Evolutionary conservation across 1,140 invertebrate genomes (phyloP), one percentile per base, ranked within the genome.

Genomic region (Zaprionus camerounensis): DNA sequence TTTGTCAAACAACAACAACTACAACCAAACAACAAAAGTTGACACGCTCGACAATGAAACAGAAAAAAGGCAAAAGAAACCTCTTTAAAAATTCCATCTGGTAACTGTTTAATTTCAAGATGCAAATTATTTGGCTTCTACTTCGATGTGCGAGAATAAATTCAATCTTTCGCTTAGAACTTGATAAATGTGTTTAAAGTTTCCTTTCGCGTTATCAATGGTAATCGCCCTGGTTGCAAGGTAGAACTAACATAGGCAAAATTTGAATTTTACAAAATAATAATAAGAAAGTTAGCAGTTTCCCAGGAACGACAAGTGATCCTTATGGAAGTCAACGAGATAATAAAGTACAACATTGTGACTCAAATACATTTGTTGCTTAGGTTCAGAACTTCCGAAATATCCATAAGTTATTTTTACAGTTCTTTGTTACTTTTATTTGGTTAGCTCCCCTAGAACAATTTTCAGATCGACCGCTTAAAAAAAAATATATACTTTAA

Each of bases 1-100:
- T 87, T 87, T 87, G 78, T 90, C 75, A 88, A 49, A 77, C 56
- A 83, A 78, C 64, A 67, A 55, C 44, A 44, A 17, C n/a, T 22
- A 58, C 56, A 53, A 36, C 46, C 20, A 24, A 51, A 24, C 58
- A 68, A 71, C 59, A 71, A 72, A 81, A 87, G 68, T 88, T 88
- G 71, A 41, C 71, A 69, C 26, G 57, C 49, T 70, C 67, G 53
- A 13, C 34, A 15, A 46, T n/a, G 24, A 46, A 46, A 46, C 5
- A 38, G 13, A 15, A 38, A 38, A 38, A 38, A 13, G 4, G 15
- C 13, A 38, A 46, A 3, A 46, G n/a, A 46, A n/a, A 64, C 55
- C 38, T 24, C 36, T 31, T 20, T 17, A 61, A 62, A 49, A 59
- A 70, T 36, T 41, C 36, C 13, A 38, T 38, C 13, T 38, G 36